Base-by-base conservation (phyloP, 2,888 invertebrate genomes). In the Sphaerophoria taeniata region DNA sequence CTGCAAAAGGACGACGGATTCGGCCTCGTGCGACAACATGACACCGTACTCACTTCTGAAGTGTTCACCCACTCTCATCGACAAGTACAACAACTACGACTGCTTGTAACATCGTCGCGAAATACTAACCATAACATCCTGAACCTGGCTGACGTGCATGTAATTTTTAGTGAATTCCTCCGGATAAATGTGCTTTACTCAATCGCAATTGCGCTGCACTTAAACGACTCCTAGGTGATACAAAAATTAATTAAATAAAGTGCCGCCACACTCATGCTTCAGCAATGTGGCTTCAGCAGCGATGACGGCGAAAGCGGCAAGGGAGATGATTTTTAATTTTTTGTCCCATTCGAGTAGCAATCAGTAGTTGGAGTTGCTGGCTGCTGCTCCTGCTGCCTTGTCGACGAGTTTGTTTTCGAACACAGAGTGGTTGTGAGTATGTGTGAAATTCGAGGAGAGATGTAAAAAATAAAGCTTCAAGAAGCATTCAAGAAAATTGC, bases 231-330 rank as follows among this genome's bases (percentile, higher is more conserved):
- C 61, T 39, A 61, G 61, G 61, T 61, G 61, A 43, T 61, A 70
- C 78, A 83, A 70, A 77, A 83, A 69, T 83, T 83, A 83, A 83
- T 83, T 78, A 78, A 83, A 78, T 78, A 58, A 78, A 78, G 77
- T 82, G 73, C 63, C 63, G 56, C 60, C 55, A 33, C 61, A 65
- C 63, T 75, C 24, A 43, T 43, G 39, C 31, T n/a, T 24, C 1
- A 4, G 12, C 39, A 7, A 34, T 9, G 31, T 49, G 14, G 36
- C 58, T 24, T 24, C 24, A 24, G 24, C 24, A 24, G 24, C 2
- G 24, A 24, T 24, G 24, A 24, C 2, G 24, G 24, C 24, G 24
- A 24, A 24, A 24, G 24, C 24, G 24, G 24, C 24, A 24, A 24
- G 24, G 24, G 24, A 24, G 14, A 53, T 56, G 61, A 58, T 43